Evolutionary conservation across 2,113 vertebrate species (phyloP).

Genomic region (Neodontobutis hainanensis): DNA sequence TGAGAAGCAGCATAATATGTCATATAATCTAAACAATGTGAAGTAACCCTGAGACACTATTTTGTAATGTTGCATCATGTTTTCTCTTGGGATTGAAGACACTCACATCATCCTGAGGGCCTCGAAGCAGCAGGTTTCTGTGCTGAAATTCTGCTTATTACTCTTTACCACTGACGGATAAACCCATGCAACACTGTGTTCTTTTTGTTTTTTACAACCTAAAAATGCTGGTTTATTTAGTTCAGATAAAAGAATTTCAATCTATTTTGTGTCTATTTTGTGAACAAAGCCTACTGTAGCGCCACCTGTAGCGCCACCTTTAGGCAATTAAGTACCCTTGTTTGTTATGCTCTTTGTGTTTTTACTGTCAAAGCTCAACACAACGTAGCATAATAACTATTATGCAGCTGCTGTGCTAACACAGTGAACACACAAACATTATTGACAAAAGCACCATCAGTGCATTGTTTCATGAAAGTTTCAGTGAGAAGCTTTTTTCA

Average conservation of each 20-base stretch:
- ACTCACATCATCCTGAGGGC: conserved; percentile 14
- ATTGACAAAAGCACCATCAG: background rate
- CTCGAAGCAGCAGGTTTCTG: conserved; percentile 27
- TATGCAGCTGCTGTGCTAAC: background rate
- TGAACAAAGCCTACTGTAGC: no score
- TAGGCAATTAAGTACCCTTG: no score
- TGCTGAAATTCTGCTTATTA: background rate
- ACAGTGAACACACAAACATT: background rate
- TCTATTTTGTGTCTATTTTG: no score
- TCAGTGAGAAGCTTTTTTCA: conserved; percentile 13
- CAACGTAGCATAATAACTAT: background rate
- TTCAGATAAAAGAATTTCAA: no score
- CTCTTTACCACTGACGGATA: no score
- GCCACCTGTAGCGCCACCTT: no score
- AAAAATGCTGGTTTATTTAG: no score
- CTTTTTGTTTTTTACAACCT: no score
- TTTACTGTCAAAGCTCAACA: background rate
- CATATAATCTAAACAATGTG: conserved; percentile 39
- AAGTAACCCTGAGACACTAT: conserved; percentile 46
- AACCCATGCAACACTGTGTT: no score
- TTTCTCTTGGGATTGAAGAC: conserved; percentile 31
- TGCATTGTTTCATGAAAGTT: conserved; percentile 3
- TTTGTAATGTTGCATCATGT: conserved; percentile 50
- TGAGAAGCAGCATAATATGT: conserved; percentile 34
- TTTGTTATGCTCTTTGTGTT: background rate